Percentiles rank a stretch among this genome's conserved stretches.
These are phyloP conservation scores for Gavia stellata DNA, from an alignment of 2,113 vertebrate genomes.

Conservation along the genomic window DNA sequence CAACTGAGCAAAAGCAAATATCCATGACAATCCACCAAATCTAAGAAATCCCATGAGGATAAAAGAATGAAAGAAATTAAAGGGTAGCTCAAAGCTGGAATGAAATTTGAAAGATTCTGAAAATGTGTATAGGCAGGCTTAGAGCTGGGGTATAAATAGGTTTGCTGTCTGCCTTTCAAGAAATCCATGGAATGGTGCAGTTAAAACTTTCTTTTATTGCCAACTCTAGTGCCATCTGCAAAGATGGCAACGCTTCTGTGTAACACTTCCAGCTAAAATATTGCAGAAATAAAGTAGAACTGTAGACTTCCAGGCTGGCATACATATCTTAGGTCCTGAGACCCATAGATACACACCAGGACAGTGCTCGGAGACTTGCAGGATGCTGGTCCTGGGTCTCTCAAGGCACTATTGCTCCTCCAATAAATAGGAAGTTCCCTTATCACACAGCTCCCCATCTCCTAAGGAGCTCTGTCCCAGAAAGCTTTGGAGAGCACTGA, in stretches of 20 bases:
- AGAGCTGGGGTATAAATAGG: not conserved
- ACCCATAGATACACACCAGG: fast-evolving
- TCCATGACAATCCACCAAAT: not conserved
- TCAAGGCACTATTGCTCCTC: not conserved
- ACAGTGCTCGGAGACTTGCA: fast-evolving
- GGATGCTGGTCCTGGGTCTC: not conserved
- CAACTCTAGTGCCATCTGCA: not conserved
- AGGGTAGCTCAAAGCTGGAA: not conserved
- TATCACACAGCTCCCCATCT: not conserved
- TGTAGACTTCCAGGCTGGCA: not conserved
- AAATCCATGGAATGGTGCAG: not conserved
- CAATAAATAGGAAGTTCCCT: not conserved
- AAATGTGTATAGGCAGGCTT: not conserved
- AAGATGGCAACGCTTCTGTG: not conserved
- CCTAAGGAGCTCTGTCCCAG: not conserved
- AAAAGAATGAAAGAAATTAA: not conserved
- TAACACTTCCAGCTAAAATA: not conserved
- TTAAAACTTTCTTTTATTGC: not conserved
- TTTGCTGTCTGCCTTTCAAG: not conserved
- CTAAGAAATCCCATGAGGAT: not conserved
- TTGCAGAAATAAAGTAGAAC: not conserved
- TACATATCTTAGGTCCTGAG: fast-evolving
- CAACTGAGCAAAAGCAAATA: not conserved
- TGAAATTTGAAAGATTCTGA: not conserved
- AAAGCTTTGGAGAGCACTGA: not conserved